A percentile compares a stretch with the other conserved stretches of the same genome.
Evolutionary conservation across 2,113 vertebrate species (phyloP).

Genomic region (Podarcis cretensis): DNA sequence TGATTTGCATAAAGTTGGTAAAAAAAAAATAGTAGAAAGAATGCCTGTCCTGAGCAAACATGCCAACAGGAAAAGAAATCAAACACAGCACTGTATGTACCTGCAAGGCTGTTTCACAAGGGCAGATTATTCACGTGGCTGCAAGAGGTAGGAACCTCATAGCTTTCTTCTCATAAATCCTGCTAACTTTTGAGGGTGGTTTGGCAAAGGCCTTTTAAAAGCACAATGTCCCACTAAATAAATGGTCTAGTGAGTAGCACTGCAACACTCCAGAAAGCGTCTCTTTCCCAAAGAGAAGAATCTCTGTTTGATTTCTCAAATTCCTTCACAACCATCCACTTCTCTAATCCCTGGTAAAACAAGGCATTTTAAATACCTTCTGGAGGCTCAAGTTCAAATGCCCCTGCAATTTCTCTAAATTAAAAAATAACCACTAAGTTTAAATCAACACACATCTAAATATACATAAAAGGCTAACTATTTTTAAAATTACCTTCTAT

Average conservation of each 20-base stretch:
- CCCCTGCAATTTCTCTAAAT: background rate
- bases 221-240: slow-evolving; percentile 24
- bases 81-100: background rate
- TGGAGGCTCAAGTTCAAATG: background rate
- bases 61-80: slow-evolving; percentile 14
- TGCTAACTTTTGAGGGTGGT: slow-evolving; percentile 32
- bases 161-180: slow-evolving; percentile 50
- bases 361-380: background rate
- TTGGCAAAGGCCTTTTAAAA: slow-evolving; percentile 26
- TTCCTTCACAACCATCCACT: background rate
- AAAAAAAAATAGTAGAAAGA: slow-evolving; percentile 33
- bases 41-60: background rate
- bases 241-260: background rate
- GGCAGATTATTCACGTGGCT: slow-evolving; percentile 25
- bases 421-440: background rate
- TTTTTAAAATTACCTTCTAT: slow-evolving; percentile 5
- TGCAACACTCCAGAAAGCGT: slow-evolving; percentile 20
- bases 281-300: slow-evolving; percentile 19
- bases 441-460: background rate
- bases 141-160: slow-evolving; percentile 29
- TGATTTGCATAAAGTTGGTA: slow-evolving; percentile 23
- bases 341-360: background rate
- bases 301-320: slow-evolving; percentile 21
- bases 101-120: slow-evolving; percentile 32
- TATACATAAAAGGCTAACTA: background rate